Conservation (phyloP, 2,888 invertebrate species). For the Icerya purchasi region DNA sequence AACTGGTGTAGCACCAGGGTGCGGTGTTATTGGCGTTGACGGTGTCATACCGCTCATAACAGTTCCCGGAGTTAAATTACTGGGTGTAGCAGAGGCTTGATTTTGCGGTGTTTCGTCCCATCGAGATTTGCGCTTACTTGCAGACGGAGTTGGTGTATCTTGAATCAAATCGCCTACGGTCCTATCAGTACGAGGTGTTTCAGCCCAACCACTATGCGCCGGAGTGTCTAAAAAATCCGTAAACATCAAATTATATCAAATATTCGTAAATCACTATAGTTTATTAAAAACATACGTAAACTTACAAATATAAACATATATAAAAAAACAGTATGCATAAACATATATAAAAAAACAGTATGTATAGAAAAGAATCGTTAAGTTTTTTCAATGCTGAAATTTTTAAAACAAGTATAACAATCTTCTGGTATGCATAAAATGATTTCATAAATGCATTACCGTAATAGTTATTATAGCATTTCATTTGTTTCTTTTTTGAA, state of each 20-base stretch:
- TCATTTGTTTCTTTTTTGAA: background rate
- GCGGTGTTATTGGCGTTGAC: constrained; percentile 17
- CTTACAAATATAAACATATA: too few species aligned
- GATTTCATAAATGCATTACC: background rate
- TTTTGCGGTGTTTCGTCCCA: constrained; percentile 94
- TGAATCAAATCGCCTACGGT: constrained; percentile 46
- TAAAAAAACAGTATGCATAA: too few species aligned
- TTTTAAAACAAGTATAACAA: too few species aligned
- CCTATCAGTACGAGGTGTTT: constrained; percentile 89
- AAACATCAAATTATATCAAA: constrained; percentile 7
- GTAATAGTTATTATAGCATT: background rate
- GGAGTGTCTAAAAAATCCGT: constrained; percentile 50
- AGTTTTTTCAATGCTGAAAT: too few species aligned
- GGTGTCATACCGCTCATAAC: constrained; percentile 24
- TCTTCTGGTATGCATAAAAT: too few species aligned
- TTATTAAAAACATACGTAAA: background rate
- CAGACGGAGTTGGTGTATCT: constrained; percentile 67
- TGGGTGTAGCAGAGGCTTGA: constrained; percentile 24
- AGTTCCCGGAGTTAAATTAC: constrained; percentile 33
- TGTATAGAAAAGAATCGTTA: too few species aligned
- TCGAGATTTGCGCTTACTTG: constrained; percentile 82
- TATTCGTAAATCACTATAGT: background rate
- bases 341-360: too few species aligned
- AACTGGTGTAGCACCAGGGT: constrained; percentile 20
- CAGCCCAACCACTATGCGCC: constrained; percentile 97